Evolutionary conservation across 2,113 vertebrate species (phyloP).

Genomic region (Microcebus murinus): DNA sequence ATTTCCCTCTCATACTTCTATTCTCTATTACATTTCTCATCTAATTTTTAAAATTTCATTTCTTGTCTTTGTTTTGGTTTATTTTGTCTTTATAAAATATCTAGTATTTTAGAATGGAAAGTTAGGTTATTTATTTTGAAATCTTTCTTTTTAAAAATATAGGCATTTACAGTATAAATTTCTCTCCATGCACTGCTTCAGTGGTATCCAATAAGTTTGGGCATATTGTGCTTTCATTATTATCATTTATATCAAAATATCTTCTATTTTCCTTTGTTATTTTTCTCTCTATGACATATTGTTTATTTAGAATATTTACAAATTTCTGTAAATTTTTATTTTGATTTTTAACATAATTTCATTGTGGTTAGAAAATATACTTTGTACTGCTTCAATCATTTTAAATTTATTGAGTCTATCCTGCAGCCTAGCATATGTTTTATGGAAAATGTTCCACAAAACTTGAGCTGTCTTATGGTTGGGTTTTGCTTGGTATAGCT

Average conservation of each 20-base stretch:
- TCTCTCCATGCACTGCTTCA: not conserved
- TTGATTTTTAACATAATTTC: not conserved
- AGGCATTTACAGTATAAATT: not conserved
- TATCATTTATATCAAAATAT: not conserved
- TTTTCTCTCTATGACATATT: not conserved
- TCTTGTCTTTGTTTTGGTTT: not conserved
- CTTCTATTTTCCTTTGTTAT: not conserved
- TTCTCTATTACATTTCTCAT: not conserved
- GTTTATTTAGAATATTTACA: not conserved
- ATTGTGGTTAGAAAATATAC: not conserved
- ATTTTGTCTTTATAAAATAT: not conserved
- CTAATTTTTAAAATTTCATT: not conserved
- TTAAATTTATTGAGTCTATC: not conserved
- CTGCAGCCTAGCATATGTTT: not conserved
- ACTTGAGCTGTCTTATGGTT: not conserved
- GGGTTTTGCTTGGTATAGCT: not conserved
- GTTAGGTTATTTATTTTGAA: not conserved
- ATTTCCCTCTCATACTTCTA: not conserved
- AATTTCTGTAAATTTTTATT: not conserved
- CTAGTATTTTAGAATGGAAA: not conserved
- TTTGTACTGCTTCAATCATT: not conserved
- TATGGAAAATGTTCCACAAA: not conserved
- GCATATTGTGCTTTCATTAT: not conserved
- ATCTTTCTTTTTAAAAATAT: not conserved
- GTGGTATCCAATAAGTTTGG: not conserved